Evolutionary conservation across 2,797 vertebrate species (phyloP), one percentile per base, ranked within the genome.

Genomic region (Caiman crocodilus): DNA sequence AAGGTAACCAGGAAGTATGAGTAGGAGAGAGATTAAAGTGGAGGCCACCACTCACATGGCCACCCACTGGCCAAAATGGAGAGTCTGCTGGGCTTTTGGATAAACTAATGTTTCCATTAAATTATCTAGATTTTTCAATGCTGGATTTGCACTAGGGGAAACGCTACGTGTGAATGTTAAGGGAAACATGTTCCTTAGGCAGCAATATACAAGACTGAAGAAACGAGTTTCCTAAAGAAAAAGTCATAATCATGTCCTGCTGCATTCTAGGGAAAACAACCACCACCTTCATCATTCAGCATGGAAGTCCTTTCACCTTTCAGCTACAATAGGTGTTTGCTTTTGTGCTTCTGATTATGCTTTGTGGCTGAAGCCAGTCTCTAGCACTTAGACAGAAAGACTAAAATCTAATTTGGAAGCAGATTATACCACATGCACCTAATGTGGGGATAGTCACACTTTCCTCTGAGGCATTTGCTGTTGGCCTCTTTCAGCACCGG

Each of bases 1-100:
- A 94, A 90, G 82, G 92, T 94, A 96, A 96, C 90, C 90, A 63
- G 87, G 91, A 85, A 91, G 85, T 59, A 78, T 88, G 93, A 95
- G 92, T 74, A 55, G 0, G 1, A 78, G 91, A 91, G 69, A 91
- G 88, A 94, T 94, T 82, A 93, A 89, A 60, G 0, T 74, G 75
- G 78, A 67, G 88, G 65, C 74, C 85, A 93, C 86, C 86, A 85
- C 86, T 93, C 85, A 81, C 85, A 75, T 30, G 81, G 96, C 94
- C 93, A 69, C 83, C 90, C 92, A 96, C 58, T 94, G 90, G 84
- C 93, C 90, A 93, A 94, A 87, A 12, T 55, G 76, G 85, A 88
- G 87, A 56, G 92, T 67, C 90, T 83, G 17, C 65, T 86, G 23
- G 0, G 83, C 42, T 95, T 89, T 79, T 74, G 74, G 55, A 59